These are phyloP conservation scores for Leucosticte australis DNA, from an alignment of 2,113 vertebrate genomes.

Conservation along the genomic window DNA sequence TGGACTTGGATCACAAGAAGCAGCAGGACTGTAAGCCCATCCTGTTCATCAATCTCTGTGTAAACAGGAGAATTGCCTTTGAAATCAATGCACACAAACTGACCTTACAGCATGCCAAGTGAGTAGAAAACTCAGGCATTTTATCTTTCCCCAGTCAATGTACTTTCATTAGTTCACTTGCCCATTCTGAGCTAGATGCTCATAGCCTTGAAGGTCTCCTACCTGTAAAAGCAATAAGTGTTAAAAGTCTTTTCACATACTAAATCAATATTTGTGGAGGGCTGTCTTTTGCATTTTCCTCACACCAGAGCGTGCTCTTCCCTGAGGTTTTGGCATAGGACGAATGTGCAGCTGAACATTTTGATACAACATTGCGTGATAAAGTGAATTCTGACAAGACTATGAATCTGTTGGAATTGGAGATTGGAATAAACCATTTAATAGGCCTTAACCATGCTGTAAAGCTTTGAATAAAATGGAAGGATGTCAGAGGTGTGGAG, in stretches of 20 bases:
- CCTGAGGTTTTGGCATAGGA: not conserved
- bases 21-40: not conserved
- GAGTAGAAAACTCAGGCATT: slow-evolving; percentile 21
- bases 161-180: not conserved
- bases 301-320: not conserved
- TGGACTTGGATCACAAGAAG: slow-evolving; percentile 28
- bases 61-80: slow-evolving; percentile 34
- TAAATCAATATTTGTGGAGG: slow-evolving; percentile 13
- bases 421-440: not conserved
- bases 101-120: not conserved
- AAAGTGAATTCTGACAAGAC: not conserved
- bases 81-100: slow-evolving; percentile 27
- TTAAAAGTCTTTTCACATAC: not conserved
- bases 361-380: not conserved
- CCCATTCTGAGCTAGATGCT: not conserved
- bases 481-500: not conserved
- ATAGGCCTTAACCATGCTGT: not conserved
- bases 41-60: slow-evolving; percentile 21
- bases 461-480: not conserved
- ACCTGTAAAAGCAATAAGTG: not conserved
- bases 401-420: not conserved
- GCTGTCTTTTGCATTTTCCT: not conserved
- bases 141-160: not conserved
- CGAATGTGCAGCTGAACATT: not conserved
- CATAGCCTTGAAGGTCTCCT: not conserved